Evolutionary conservation across 2,888 invertebrate species (phyloP), one percentile per base, ranked within the genome.

Genomic region (Patella depressa): DNA sequence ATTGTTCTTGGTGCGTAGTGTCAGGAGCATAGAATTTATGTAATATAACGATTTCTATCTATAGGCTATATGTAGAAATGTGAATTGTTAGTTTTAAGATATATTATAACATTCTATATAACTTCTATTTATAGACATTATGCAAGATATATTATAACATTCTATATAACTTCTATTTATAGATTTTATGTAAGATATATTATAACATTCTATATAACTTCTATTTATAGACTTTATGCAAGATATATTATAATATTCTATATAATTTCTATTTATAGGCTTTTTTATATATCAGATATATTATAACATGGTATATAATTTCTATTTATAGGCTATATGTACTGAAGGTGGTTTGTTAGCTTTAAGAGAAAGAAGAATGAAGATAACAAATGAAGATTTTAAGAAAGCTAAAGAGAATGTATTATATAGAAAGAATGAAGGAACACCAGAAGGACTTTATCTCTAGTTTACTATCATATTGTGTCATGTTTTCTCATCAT

Each of bases 331-430:
- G 96, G 99, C 99, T 19, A 99, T 99, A 92, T 99, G 99, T 92
- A 99, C 99, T 12, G 99, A 99, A 93, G 99, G 98, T 77, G 99
- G 99, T 82, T 93, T 99, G 77, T 96, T 99, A 96, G 99, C 99
- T 5, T 93, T 99, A 74, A 94, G 99, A 82, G 99, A 99, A 92
- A 94, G 99, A 76, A 95, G 99, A 86, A 99, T 99, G 99, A 99
- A 98, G 92, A 99, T 99, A 55, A 99, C 98, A 81, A 98, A 98
- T 93, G 99, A 99, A 92, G 99, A 99, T 92, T 99, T 99, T 92
- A 97, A 97, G 92, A 99, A 99, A 92, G 98, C 99, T 0, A 99
- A 99, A 92, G 99, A 99, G 92, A 99, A 98, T 93, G 99, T 99
- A 53, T 93, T 99, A 73, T 99, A 99, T 91, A 95, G 99, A 80